phyloP scores from a whole-genome alignment of 2,113 vertebrate species.

The Gobio gobio region DNA sequence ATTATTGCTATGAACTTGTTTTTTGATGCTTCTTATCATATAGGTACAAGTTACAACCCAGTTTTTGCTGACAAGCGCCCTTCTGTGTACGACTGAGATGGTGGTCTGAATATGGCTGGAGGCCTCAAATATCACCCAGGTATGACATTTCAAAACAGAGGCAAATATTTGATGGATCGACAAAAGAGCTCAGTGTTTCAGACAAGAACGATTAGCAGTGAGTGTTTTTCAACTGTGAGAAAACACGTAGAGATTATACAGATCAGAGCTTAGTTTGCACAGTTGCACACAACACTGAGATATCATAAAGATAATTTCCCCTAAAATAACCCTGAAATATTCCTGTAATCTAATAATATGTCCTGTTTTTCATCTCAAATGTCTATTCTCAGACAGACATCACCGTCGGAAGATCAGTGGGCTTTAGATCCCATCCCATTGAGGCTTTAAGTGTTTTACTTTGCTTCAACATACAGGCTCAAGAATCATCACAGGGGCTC shows the following conservation, averaged over 20 bases:
- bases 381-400: neutral
- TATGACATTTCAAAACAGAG: constrained; percentile 48
- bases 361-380: constrained; percentile 15
- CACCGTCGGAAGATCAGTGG: constrained; percentile 21
- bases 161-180: constrained; percentile 32
- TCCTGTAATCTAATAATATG: neutral
- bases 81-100: constrained; percentile 12
- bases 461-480: constrained; percentile 35
- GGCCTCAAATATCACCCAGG: constrained; percentile 39
- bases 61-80: constrained; percentile 10
- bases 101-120: neutral
- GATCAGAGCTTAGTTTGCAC: constrained; percentile 36
- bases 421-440: constrained; percentile 16
- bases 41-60: neutral
- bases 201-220: neutral
- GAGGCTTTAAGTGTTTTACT: constrained; percentile 15
- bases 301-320: neutral
- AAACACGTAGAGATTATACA: neutral
- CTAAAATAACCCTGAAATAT: neutral
- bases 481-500: constrained; percentile 22
- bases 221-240: neutral
- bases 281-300: constrained; percentile 11
- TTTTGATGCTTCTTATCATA: neutral
- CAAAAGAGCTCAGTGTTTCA: constrained; percentile 9
- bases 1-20: neutral